These are phyloP conservation scores for Euwallacea fornicatus DNA, from an alignment of 1,140 invertebrate genomes.

Conservation along the genomic window DNA sequence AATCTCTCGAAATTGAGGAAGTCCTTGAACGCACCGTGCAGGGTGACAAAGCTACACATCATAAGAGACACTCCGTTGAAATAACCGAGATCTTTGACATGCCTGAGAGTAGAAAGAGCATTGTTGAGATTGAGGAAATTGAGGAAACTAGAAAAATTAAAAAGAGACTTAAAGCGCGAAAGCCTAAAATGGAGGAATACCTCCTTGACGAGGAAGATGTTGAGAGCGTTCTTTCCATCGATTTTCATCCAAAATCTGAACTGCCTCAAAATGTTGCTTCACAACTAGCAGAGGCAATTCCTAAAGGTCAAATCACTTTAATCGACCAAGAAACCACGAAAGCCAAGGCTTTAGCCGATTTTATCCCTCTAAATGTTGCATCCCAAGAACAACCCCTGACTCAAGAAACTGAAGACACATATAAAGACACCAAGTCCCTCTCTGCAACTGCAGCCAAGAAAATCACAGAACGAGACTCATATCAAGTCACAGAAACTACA, in stretches of 20 bases:
- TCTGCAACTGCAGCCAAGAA: slow-evolving; percentile 55
- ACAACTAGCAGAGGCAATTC: slow-evolving; percentile 45
- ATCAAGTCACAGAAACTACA: slow-evolving; percentile 62
- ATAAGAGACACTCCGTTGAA: slow-evolving; percentile 50
- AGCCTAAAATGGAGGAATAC: slow-evolving; percentile 47
- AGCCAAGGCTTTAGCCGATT: slow-evolving; percentile 18
- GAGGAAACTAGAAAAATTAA: slow-evolving; percentile 25
- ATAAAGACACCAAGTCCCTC: slow-evolving; percentile 49
- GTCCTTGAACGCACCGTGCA: slow-evolving; percentile 43
- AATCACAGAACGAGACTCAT: slow-evolving; percentile 60
- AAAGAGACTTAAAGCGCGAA: slow-evolving; percentile 49
- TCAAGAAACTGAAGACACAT: slow-evolving; percentile 31
- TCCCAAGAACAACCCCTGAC: slow-evolving; percentile 27
- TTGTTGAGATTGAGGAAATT: slow-evolving; percentile 55
- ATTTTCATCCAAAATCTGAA: slow-evolving; percentile 36
- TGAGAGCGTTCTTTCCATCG: slow-evolving; percentile 42
- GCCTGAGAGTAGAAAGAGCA: slow-evolving; percentile 46
- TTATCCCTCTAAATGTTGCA: slow-evolving; percentile 24
- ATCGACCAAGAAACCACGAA: slow-evolving; percentile 25
- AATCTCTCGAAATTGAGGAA: slow-evolving; percentile 54
- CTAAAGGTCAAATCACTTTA: slow-evolving; percentile 19
- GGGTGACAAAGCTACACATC: slow-evolving; percentile 39
- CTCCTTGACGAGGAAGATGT: slow-evolving; percentile 51
- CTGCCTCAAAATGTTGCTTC: slow-evolving; percentile 52
- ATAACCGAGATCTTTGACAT: slow-evolving; percentile 52